phyloP scores from a whole-genome alignment of 2,797 vertebrate genomes.

The Phalanger gymnotis region DNA sequence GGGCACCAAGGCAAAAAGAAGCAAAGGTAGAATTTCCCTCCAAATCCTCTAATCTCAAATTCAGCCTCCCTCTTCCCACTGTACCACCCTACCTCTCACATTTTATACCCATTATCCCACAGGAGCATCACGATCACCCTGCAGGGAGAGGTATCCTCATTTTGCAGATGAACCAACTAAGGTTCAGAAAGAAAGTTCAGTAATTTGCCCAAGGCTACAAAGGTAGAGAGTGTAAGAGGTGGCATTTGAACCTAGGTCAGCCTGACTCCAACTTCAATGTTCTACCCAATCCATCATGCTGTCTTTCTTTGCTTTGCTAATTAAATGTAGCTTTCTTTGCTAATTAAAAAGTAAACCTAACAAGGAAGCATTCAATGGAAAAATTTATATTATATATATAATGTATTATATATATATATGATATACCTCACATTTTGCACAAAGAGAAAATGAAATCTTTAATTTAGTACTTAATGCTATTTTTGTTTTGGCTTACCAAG shows the following conservation, averaged over 20 bases:
- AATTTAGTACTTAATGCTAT: background rate
- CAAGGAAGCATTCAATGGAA: conserved; percentile 24
- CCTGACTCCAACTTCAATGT: background rate
- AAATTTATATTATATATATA: too few relatives aligned
- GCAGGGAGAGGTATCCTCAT: background rate
- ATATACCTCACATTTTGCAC: conserved; percentile 6
- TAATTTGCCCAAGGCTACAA: background rate
- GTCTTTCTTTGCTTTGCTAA: background rate
- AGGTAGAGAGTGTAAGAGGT: background rate
- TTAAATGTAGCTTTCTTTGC: too few relatives aligned
- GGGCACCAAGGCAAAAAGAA: background rate
- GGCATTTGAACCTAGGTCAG: background rate
- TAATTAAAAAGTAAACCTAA: background rate
- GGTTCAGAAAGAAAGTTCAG: background rate
- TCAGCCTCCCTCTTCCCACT: background rate
- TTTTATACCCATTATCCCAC: background rate
- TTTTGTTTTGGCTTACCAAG: background rate
- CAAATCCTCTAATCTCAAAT: background rate
- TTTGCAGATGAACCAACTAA: background rate
- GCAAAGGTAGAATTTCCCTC: background rate
- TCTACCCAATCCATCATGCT: background rate
- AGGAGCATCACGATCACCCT: background rate
- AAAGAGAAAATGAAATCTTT: background rate
- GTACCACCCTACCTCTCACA: background rate
- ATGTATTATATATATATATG: background rate